Percentiles rank a stretch among this genome's conserved stretches.
phyloP scores from a whole-genome alignment of 2,888 invertebrate genomes.

The Spilosoma lubricipeda region DNA sequence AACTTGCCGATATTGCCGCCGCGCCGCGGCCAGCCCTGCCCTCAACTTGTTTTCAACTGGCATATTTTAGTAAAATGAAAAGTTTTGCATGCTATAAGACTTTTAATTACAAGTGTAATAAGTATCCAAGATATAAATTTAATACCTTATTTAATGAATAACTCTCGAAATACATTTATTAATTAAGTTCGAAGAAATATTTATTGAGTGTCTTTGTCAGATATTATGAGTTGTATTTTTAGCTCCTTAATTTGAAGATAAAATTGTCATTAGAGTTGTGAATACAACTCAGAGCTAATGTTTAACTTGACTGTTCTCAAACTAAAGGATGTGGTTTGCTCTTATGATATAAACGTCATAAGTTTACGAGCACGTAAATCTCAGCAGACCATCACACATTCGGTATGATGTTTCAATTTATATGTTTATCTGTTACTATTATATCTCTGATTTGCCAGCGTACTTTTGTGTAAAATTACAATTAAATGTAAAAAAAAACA shows the following conservation, averaged over 20 bases:
- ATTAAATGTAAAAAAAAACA: too few relatives aligned
- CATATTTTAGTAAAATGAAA: background rate
- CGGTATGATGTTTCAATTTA: slow-evolving; percentile 52
- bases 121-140: too few relatives aligned
- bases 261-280: background rate
- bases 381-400: slow-evolving; percentile 32
- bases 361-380: slow-evolving; percentile 31
- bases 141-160: too few relatives aligned
- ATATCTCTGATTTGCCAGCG: slow-evolving; percentile 63
- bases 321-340: slow-evolving; percentile 9
- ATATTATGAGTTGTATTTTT: background rate
- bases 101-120: too few relatives aligned
- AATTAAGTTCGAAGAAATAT: background rate
- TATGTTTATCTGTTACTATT: slow-evolving; percentile 38
- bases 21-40: slow-evolving; percentile 70
- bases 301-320: slow-evolving; percentile 18
- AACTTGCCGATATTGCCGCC: slow-evolving; percentile 81
- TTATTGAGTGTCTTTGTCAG: background rate
- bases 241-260: background rate
- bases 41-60: slow-evolving; percentile 81
- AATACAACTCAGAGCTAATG: background rate
- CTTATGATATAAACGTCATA: slow-evolving; percentile 26
- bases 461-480: slow-evolving; percentile 54
- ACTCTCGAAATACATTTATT: too few relatives aligned
- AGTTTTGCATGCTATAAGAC: too few relatives aligned